phyloP scores from a whole-genome alignment of 2,113 vertebrate species.

The Sprattus sprattus region DNA sequence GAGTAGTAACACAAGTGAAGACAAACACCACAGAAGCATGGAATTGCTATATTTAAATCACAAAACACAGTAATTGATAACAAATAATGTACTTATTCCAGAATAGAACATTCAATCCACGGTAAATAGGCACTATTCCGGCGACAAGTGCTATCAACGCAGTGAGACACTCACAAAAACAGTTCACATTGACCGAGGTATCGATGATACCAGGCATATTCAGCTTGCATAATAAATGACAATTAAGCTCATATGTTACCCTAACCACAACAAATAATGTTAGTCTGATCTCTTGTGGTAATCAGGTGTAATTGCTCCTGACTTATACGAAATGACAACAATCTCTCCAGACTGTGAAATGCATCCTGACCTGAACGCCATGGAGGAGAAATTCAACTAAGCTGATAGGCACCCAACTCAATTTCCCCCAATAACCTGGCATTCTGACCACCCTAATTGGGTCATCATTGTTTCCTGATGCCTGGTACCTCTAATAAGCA shows the following conservation, averaged over 20 bases:
- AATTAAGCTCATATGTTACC: background rate
- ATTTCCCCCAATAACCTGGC: background rate
- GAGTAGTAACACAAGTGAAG: no score
- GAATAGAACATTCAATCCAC: no score
- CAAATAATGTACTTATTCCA: no score
- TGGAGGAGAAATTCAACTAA: background rate
- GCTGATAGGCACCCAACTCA: background rate
- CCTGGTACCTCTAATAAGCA: background rate
- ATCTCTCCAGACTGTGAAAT: background rate
- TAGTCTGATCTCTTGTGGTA: constrained; percentile 42
- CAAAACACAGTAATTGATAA: no score
- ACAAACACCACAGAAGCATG: no score
- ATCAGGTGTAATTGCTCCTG: background rate
- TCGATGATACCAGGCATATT: background rate
- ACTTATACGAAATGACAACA: background rate
- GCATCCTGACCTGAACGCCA: background rate
- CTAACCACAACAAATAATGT: background rate
- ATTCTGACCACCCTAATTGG: background rate
- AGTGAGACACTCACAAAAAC: background rate
- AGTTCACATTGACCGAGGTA: no score
- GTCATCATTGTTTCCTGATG: background rate
- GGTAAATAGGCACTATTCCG: no score
- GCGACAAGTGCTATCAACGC: no score
- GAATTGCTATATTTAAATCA: no score
- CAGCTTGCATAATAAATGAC: background rate